Evolutionary conservation across 2,797 vertebrate species (phyloP), one percentile per base, ranked within the genome.

Genomic region (Neolamprologus multifasciatus): DNA sequence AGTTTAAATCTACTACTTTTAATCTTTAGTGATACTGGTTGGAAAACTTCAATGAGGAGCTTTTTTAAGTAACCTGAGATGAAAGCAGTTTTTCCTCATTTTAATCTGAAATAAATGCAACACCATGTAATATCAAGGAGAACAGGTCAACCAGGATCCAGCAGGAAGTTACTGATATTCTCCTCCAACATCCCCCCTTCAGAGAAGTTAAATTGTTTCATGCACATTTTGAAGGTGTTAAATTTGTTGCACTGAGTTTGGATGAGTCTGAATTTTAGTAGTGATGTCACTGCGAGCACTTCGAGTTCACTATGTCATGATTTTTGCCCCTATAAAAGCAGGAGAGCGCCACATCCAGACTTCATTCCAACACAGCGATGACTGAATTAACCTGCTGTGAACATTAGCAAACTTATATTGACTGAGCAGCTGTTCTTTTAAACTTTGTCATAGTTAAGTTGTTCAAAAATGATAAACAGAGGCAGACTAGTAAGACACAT

Each of bases 201-300:
- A 74, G 69, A 74, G 26, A 74, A 74, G 43, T 50, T n/a, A 6
- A 6, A 76, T 12, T 31, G 0, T 29, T 74, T 8, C 4, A 74
- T 48, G 17, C 26, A 31, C 40, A 50, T 12, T n/a, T 74, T 48
- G 0, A 48, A n/a, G 5, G 5, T 1, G 7, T 76, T 31, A 76
- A 50, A 48, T 31, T 26, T 29, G 4, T 29, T 45, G 9, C 40
- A 1, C 9, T 74, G 6, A 74, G 43, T 48, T 48, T 48, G 23
- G 16, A 48, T 3, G 5, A 0, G 43, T 0, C 26, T 48, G 43
- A 26, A 0, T 1, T 74, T 0, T 48, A 48, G 0, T 12, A 31
- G 43, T 48, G 9, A 29, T 59, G 69, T 48, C 23, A 74, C 38
- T 14, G 10, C 1, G 5, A n/a, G 16, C 45, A 50, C 10, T 3